These are phyloP conservation scores for Plecturocebus donacophilus DNA, from an alignment of 2,113 vertebrate species.

Conservation along the genomic window DNA sequence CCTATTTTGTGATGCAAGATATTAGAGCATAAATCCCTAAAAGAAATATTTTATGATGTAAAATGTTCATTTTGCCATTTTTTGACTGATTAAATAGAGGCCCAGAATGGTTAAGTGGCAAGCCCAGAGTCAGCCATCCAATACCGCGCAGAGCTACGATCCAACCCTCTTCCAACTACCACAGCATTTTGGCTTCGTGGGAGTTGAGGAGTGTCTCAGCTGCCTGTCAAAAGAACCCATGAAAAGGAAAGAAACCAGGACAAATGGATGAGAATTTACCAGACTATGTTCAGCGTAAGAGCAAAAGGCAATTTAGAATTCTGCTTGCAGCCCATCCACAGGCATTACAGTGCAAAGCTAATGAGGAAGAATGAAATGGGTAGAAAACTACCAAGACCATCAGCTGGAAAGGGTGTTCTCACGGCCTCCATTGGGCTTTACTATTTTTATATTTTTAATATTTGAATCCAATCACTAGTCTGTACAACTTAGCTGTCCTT, in stretches of 20 bases:
- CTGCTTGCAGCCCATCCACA: background rate
- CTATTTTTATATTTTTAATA: background rate
- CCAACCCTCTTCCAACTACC: accelerated
- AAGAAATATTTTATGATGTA: background rate
- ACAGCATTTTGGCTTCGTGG: accelerated
- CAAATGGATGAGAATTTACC: accelerated
- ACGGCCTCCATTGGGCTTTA: background rate
- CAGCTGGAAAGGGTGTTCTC: accelerated
- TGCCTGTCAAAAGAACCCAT: background rate
- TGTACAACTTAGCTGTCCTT: background rate
- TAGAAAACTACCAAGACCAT: accelerated
- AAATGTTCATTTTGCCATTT: background rate
- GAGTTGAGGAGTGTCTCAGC: background rate
- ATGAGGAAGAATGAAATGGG: accelerated
- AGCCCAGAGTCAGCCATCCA: no score
- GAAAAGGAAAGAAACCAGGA: background rate
- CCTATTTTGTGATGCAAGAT: background rate
- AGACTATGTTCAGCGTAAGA: background rate
- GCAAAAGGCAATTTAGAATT: background rate
- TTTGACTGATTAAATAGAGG: background rate
- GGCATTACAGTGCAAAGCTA: background rate
- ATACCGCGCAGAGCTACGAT: no score
- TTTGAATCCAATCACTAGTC: background rate
- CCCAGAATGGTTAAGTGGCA: background rate
- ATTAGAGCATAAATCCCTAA: background rate